phyloP scores from a whole-genome alignment of 2,888 invertebrate species.

The Schizaphis graminum region DNA sequence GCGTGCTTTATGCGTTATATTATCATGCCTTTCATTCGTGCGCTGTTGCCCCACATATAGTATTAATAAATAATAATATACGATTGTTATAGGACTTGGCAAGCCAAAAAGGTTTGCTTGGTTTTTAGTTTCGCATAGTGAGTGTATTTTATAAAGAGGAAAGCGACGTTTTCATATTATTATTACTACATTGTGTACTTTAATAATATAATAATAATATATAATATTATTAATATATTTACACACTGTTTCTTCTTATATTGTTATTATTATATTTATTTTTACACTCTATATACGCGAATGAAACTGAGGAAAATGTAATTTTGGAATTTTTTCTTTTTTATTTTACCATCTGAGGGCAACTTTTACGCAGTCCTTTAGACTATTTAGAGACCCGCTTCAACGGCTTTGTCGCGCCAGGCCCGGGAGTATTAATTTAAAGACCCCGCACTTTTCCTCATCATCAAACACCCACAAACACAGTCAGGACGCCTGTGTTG shows the following conservation, averaged over 20 bases:
- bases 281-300: background rate
- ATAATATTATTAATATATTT: background rate
- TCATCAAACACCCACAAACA: background rate
- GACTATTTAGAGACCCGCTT: constrained; percentile 46
- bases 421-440: constrained; percentile 51
- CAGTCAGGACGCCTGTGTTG: background rate
- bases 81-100: background rate
- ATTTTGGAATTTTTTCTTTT: constrained; percentile 7
- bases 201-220: background rate
- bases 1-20: background rate
- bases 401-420: constrained; percentile 47
- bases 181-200: background rate
- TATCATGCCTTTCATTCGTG: background rate
- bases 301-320: background rate
- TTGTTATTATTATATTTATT: constrained; percentile 24
- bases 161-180: background rate
- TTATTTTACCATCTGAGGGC: constrained; percentile 1
- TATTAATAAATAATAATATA: background rate
- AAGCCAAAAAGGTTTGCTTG: background rate
- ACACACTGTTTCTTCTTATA: background rate
- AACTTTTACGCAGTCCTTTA: constrained; percentile 24
- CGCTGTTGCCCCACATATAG: background rate
- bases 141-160: background rate
- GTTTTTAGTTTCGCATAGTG: background rate
- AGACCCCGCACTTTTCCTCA: background rate